Base-by-base conservation (phyloP, 2,797 vertebrate species). In the Spheniscus humboldti region DNA sequence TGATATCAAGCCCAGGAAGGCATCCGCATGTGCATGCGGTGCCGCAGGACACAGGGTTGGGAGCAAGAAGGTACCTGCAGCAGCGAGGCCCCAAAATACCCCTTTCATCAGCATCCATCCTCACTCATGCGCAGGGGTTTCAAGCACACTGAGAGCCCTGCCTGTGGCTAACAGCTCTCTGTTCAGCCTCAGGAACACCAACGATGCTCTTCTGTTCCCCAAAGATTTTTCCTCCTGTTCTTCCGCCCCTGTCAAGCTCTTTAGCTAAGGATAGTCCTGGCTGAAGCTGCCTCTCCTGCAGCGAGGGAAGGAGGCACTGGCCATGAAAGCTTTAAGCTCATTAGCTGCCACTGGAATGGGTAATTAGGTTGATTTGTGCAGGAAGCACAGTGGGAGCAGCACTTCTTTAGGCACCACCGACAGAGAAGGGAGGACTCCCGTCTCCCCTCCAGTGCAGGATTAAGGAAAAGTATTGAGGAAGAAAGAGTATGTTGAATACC, bases 271-370 rank as follows among this genome's bases (percentile, higher is more conserved):
- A 57, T 24, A 50, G 59, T 33, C 63, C 45, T 0, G 1, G 33
- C 62, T 84, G 78, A 56, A 83, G 27, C 33, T 57, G 53, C 35
- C 12, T 84, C 59, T 86, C 69, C 80, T 0, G 0, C 45, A 62
- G 62, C 30, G 91, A 67, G 25, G n/a, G 52, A 60, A 41, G 60
- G 45, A 87, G 56, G 48, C 0, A 1, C 67, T 77, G 75, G 24
- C 92, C 79, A 52, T 57, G 81, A 95, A 92, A 86, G 63, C 72
- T 80, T 93, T 89, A 85, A 95, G 90, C 90, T 96, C 88, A 37
- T 97, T 95, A 95, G 39, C 47, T 83, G 64, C 72, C 66, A 30
- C 53, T 57, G 90, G 47, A 84, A 71, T 1, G 18, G 35, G 71
- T 83, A 85, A 92, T 93, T 71, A 59, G 19, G 63, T 78, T 82